Conservation (phyloP, 2,113 vertebrate genomes). For the Indri indri region DNA sequence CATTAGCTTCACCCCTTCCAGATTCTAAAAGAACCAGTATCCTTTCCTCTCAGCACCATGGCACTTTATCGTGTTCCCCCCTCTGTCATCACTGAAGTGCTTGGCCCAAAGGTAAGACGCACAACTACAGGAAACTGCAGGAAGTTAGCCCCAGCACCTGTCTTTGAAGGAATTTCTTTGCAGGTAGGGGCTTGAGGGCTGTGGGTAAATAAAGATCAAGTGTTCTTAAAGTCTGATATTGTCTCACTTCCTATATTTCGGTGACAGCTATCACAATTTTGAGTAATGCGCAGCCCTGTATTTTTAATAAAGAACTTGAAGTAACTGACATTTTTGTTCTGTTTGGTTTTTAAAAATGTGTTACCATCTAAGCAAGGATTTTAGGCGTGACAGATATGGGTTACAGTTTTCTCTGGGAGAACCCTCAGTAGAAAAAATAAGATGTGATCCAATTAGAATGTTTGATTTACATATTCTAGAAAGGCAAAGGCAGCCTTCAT, state of each 20-base stretch:
- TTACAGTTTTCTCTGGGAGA: slow-evolving; percentile 4
- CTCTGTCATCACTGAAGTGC: background rate
- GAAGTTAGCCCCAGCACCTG: background rate
- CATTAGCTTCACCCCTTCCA: background rate
- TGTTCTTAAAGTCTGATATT: background rate
- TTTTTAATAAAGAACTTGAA: slow-evolving; percentile 12
- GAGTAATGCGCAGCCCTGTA: background rate
- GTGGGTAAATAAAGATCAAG: background rate
- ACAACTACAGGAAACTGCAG: background rate
- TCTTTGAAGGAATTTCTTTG: background rate
- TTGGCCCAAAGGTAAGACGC: background rate
- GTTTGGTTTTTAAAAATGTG: background rate
- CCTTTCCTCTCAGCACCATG: background rate
- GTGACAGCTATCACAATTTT: background rate
- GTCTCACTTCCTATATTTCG: background rate
- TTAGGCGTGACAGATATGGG: background rate
- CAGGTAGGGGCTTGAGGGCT: background rate
- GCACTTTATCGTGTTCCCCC: background rate
- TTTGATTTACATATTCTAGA: background rate
- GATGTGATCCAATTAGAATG: background rate
- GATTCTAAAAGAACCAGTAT: background rate
- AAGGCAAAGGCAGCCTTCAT: background rate
- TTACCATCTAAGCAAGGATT: slow-evolving; percentile 3
- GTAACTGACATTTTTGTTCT: background rate
- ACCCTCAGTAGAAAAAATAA: background rate